Base-by-base conservation (phyloP, 2,113 vertebrate genomes). In the Colaptes auratus region DNA sequence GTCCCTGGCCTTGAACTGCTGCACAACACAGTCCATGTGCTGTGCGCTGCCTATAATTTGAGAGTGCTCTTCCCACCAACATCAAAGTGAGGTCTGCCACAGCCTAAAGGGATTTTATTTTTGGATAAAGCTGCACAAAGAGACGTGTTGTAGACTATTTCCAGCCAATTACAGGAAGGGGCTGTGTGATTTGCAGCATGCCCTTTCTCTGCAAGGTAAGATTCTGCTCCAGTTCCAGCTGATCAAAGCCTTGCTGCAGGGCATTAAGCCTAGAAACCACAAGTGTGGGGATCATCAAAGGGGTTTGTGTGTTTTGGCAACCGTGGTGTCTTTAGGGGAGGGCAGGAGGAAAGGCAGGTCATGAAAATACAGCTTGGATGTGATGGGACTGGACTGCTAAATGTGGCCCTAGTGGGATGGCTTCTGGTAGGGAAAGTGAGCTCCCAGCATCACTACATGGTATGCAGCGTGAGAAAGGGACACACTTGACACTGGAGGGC, bases 91-190 rank as follows among this genome's bases (percentile, higher is more conserved):
- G 90, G 91, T 93, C 88, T 95, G 86, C 96, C 90, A 0, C 90
- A 96, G 92, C 63, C 90, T 79, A 75, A 88, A 96, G 73, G 35
- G 93, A 78, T 93, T 96, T 96, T 96, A 96, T 97, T 97, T 97
- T 96, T 91, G 95, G 95, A 88, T 79, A 92, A 93, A 90, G 73
- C 88, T 94, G 70, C 63, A 88, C 93, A 97, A 94, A 95, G 50
- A 72, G 39, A 88, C 86, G 63, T 46, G 83, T 88, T 91, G 86
- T 95, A 86, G 80, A 44, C 86, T 95, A 92, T 92, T 93, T 95
- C 42, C 73, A 86, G 91, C 46, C 86, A 93, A 31, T 90, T 95
- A 79, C 82, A 93, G 94, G 90, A 95, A 87, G 35, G 87, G 59
- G 12, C 50, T 66, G 31, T 30, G 39, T 76, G 69, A 83, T 72